Base-by-base conservation (phyloP, 1,140 invertebrate genomes). In the Drosophila busckii region DNA sequence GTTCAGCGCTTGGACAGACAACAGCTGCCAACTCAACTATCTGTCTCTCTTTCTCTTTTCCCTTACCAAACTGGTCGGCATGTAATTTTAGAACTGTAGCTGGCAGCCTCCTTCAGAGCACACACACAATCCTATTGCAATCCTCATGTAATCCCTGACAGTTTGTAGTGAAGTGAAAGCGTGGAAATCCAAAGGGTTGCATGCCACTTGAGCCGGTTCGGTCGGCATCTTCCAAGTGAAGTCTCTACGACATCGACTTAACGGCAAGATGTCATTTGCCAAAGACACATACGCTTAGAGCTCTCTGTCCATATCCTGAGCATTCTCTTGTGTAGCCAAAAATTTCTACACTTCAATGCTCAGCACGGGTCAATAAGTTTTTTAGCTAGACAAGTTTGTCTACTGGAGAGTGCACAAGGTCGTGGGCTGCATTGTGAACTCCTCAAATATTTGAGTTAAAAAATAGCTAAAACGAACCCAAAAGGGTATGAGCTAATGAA, bases 101-200 rank as follows among this genome's bases (percentile, higher is more conserved):
- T 38, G 58, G 55, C 58, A 61, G 58, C 58, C 42, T 55, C 58
- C 52, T 44, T 44, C 17, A n/a, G 10, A 22, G 22, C n/a, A 4
- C 16, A 15, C 13, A 28, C 8, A 28, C 25, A 58, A 16, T n/a
- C n/a, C n/a, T n/a, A 13, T 41, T 26, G 26, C 26, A 61, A 61
- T 61, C 58, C 58, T 48, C 60, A 49, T 63, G 60, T 63, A 63
- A 63, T 63, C 60, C 60, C 44, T 61, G 60, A 58, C 53, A 58
- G 49, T 53, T 52, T 42, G 15, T 20, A 58, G 37, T 22, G 3
- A 17, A 1, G 31, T 32, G 50, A 34, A 54, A 54, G 42, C 32
- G 28, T 5, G 13, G 49, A 13, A 54, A 41, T 26, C 32, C 6
- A 42, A 61, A 48, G 58, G 58, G 58, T 61, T 61, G 56, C 50